Conservation (phyloP, 2,797 vertebrate species). For the Bufotes viridis region DNA sequence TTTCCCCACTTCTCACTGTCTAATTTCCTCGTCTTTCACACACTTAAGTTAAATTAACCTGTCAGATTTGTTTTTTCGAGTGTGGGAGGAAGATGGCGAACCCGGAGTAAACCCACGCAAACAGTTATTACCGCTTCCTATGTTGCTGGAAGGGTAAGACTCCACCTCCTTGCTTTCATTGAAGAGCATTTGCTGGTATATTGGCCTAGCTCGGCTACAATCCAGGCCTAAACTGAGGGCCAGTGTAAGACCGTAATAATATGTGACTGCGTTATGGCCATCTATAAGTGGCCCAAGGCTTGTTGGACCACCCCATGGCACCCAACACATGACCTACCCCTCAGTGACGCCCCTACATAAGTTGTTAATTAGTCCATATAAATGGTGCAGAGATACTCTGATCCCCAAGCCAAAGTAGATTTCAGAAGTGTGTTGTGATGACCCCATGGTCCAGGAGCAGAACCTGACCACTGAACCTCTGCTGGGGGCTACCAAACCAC, state of each 20-base stretch:
- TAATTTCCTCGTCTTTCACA: neutral
- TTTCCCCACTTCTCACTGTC: neutral
- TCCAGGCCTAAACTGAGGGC: neutral
- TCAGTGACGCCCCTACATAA: no score
- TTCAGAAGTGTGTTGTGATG: no score
- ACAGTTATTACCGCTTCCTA: neutral
- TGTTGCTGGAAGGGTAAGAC: neutral
- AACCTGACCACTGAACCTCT: no score
- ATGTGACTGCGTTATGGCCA: no score
- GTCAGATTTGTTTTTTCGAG: slow-evolving; percentile 1
- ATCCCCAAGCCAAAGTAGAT: no score
- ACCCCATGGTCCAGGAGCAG: no score
- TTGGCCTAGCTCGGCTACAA: neutral
- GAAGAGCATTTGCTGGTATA: neutral
- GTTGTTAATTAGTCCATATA: no score
- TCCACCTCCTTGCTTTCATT: neutral
- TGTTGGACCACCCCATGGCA: no score
- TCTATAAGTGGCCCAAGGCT: no score
- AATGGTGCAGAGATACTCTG: no score
- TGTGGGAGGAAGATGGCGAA: neutral
- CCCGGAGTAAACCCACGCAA: neutral
- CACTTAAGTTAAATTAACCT: neutral
- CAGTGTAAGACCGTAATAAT: neutral
- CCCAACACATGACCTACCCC: no score
- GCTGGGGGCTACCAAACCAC: no score